phyloP scores from a whole-genome alignment of 2,888 invertebrate species.

The Papilio gigon region DNA sequence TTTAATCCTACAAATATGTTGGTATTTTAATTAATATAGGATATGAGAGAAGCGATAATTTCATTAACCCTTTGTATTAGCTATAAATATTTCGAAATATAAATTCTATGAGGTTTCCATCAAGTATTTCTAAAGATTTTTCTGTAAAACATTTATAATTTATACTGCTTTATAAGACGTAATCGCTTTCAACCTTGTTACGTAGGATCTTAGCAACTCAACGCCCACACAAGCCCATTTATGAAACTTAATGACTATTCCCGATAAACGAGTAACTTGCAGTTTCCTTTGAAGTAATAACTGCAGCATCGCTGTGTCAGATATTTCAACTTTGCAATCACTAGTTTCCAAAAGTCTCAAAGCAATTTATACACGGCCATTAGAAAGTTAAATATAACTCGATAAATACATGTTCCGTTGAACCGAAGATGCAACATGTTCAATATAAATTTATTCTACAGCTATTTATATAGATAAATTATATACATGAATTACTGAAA shows the following conservation, averaged over 20 bases:
- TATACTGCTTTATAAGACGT: no score
- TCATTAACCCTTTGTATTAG: not conserved
- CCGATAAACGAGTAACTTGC: not conserved
- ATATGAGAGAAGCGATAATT: not conserved
- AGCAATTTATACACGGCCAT: constrained; percentile 4
- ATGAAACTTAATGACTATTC: not conserved
- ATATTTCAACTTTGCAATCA: not conserved
- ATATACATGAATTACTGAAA: not conserved
- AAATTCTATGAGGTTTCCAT: not conserved
- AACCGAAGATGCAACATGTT: constrained; percentile 5
- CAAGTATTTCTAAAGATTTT: not conserved
- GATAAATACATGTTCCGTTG: constrained; percentile 14
- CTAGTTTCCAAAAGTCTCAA: constrained; percentile 14
- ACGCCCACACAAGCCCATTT: not conserved
- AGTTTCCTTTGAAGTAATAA: not conserved
- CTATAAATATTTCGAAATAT: not conserved
- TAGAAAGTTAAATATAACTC: constrained; percentile 15
- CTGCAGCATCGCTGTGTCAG: not conserved
- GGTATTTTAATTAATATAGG: no score
- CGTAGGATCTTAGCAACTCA: no score
- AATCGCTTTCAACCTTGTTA: no score
- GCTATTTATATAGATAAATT: constrained; percentile 13
- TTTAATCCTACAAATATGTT: not conserved
- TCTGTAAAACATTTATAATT: no score
- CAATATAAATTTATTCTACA: constrained; percentile 11